These are phyloP conservation scores for Geophilus truncorum DNA, from an alignment of 2,888 invertebrate species.

Conservation along the genomic window DNA sequence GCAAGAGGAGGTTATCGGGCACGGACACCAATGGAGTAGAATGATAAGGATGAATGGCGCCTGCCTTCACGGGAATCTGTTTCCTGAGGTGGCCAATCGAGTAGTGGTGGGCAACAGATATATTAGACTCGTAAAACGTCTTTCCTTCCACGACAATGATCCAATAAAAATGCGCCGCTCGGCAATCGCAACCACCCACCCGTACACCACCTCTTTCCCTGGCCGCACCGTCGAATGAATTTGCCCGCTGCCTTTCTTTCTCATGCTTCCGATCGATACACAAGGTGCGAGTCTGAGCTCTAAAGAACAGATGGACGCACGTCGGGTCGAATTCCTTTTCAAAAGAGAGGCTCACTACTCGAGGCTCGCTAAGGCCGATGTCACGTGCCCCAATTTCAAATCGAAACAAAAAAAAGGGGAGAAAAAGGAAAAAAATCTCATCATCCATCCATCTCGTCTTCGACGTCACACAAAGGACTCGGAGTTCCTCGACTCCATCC, in stretches of 20 bases:
- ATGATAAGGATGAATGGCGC: slow-evolving; percentile 15
- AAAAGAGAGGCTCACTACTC: background rate
- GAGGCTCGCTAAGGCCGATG: background rate
- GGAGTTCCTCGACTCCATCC: background rate
- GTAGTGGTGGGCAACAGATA: slow-evolving; percentile 20
- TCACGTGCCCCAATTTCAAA: background rate
- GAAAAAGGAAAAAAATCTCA: background rate
- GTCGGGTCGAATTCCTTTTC: background rate
- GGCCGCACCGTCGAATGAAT: background rate
- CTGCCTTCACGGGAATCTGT: slow-evolving; percentile 11
- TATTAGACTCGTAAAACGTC: slow-evolving; percentile 15
- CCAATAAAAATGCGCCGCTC: slow-evolving; percentile 16
- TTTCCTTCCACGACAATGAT: slow-evolving; percentile 15
- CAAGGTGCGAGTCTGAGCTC: background rate
- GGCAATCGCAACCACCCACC: slow-evolving; percentile 3
- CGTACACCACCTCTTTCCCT: background rate
- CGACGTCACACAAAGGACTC: background rate
- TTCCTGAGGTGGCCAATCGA: slow-evolving; percentile 16
- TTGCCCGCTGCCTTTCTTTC: slow-evolving; percentile 12
- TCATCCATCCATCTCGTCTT: slow-evolving; percentile 6
- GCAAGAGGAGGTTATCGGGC: slow-evolving; percentile 8
- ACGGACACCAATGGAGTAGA: slow-evolving; percentile 1
- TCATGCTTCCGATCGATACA: background rate
- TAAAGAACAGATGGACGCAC: slow-evolving; percentile 1
- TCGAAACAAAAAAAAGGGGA: background rate